Conservation (phyloP, 2,797 vertebrate species). For the Steatocranus sp. region DNA sequence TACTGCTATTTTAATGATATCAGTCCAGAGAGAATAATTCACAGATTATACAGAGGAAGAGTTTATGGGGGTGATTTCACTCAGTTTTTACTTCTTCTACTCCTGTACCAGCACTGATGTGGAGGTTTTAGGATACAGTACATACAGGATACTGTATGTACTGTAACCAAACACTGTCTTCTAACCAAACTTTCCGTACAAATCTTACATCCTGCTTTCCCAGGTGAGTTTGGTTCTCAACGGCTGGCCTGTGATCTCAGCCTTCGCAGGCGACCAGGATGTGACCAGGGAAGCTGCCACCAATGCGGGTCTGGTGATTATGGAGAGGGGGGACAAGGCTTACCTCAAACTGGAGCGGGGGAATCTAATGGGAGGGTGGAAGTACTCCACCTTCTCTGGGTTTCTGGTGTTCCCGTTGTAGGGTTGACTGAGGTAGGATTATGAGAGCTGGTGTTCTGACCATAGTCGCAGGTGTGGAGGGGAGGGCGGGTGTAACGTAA, state of each 20-base stretch:
- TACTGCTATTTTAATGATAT: not conserved
- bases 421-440: not conserved
- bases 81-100: not conserved
- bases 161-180: not conserved
- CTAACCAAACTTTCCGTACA: not conserved
- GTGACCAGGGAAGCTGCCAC: constrained; percentile 85
- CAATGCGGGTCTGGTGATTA: constrained; percentile 80
- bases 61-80: not conserved
- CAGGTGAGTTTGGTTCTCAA: constrained; percentile 86
- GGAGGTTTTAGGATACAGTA: not conserved
- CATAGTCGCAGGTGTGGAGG: not conserved
- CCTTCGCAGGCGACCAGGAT: constrained; percentile 87
- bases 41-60: not conserved
- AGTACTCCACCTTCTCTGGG: constrained; percentile 87
- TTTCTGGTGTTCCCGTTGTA: constrained; percentile 81
- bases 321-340: constrained; percentile 84
- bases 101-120: not conserved
- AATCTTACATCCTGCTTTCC: not conserved
- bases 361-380: constrained; percentile 89
- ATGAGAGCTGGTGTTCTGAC: not conserved
- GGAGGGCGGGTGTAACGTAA: not conserved
- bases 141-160: rapidly evolving
- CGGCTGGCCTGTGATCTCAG: constrained; percentile 84
- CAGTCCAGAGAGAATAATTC: not conserved
- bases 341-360: constrained; percentile 84